Conservation (phyloP, 2,888 invertebrate genomes). For the Apomyelois bistriatella region DNA sequence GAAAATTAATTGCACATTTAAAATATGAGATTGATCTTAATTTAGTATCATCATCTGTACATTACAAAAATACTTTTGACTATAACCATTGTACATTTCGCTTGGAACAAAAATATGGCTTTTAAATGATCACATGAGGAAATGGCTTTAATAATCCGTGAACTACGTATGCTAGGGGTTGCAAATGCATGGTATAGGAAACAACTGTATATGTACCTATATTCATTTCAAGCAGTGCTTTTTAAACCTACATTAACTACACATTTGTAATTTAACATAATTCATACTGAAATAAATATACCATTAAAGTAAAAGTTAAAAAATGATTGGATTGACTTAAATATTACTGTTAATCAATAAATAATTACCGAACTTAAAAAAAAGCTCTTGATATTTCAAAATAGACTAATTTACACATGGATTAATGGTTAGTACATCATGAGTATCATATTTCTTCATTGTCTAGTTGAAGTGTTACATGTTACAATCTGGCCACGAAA, state of each 20-base stretch:
- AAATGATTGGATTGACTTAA: not conserved
- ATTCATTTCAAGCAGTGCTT: conserved; percentile 7
- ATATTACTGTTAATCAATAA: conserved; percentile 20
- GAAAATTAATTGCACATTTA: conserved; percentile 1
- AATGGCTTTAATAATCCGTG: conserved; percentile 15
- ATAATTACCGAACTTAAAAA: conserved; percentile 17
- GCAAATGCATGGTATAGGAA: conserved; percentile 6
- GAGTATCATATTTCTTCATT: conserved; percentile 14
- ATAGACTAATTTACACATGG: conserved; percentile 20
- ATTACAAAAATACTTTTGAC: conserved; percentile 48
- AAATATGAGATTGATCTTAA: conserved; percentile 2
- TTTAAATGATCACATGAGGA: conserved; percentile 46
- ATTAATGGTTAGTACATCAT: conserved; percentile 9
- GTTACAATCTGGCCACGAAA: not conserved
- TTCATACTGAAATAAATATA: conserved; percentile 1
- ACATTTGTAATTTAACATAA: not conserved
- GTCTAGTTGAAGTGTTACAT: conserved; percentile 1
- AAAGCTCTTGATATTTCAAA: conserved; percentile 12
- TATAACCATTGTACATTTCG: conserved; percentile 54
- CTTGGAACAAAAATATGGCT: conserved; percentile 68
- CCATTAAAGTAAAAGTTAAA: not conserved
- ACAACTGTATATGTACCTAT: not conserved
- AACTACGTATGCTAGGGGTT: not conserved
- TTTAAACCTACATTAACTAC: not conserved
- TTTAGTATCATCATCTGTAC: conserved; percentile 16